Conservation (phyloP, 1,140 invertebrate species). For the Portunus trituberculatus region DNA sequence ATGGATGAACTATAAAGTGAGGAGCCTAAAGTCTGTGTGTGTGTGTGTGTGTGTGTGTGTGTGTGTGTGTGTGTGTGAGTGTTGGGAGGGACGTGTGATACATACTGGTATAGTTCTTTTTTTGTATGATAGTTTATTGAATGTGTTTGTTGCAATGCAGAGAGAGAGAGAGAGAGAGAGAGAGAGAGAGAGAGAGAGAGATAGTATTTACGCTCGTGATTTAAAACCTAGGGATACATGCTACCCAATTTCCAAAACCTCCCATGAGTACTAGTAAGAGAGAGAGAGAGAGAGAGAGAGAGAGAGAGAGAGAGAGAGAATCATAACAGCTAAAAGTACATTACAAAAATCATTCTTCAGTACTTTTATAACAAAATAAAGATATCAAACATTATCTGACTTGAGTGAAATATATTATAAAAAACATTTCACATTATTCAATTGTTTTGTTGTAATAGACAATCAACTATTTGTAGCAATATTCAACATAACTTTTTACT, state of each 20-base stretch:
- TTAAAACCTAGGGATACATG: not conserved
- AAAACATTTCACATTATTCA: too few species aligned
- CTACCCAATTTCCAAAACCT: not conserved
- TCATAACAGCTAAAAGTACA: too few species aligned
- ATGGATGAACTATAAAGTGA: not conserved
- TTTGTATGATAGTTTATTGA: not conserved
- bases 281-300: slow-evolving; percentile 20
- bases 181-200: too few species aligned
- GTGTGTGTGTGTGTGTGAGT: too few species aligned
- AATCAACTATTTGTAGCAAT: too few species aligned
- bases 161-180: not conserved
- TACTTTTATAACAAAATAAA: too few species aligned
- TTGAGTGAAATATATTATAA: too few species aligned
- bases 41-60: not conserved
- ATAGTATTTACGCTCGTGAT: not conserved
- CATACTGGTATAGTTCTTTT: not conserved
- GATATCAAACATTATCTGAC: too few species aligned
- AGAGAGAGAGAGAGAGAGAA: slow-evolving; percentile 10
- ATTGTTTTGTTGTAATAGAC: too few species aligned
- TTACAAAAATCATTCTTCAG: too few species aligned
- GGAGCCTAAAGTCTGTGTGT: not conserved
- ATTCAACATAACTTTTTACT: too few species aligned
- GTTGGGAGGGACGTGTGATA: not conserved
- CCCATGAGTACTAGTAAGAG: not conserved
- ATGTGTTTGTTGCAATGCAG: slow-evolving; percentile 1